These are phyloP conservation scores for Brachylomia viminalis DNA, from an alignment of 2,888 invertebrate genomes.

Conservation along the genomic window DNA sequence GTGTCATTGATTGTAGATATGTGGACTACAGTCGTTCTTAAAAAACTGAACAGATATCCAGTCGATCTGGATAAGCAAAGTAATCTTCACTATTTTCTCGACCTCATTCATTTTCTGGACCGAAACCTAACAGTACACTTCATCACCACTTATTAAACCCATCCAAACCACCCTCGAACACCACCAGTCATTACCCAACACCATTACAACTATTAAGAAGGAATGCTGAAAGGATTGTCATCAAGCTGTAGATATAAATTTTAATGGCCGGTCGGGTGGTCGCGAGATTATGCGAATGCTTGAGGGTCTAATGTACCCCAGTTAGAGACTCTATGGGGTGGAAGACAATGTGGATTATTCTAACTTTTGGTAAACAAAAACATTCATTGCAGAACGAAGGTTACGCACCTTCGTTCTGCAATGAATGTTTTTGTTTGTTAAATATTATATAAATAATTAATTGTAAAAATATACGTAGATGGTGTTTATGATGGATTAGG, in stretches of 20 bases:
- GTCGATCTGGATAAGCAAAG: background rate
- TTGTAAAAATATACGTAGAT: background rate
- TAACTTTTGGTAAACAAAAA: background rate
- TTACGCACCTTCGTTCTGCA: background rate
- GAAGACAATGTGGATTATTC: background rate
- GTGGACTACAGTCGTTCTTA: background rate
- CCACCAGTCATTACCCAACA: background rate
- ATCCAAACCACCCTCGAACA: background rate
- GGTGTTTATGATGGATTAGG: too few species aligned
- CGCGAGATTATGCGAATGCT: slow-evolving; percentile 60
- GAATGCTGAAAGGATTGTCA: slow-evolving; percentile 60
- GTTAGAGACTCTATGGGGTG: slow-evolving; percentile 26
- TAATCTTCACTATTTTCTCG: background rate
- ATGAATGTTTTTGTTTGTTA: background rate
- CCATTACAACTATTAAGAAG: slow-evolving; percentile 55
- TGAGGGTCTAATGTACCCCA: slow-evolving; percentile 54
- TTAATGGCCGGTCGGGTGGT: slow-evolving; percentile 46
- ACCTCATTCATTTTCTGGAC: background rate
- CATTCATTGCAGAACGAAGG: background rate
- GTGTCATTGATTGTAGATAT: background rate
- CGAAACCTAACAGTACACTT: background rate
- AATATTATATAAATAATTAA: too few species aligned
- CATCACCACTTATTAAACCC: background rate
- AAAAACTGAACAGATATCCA: background rate
- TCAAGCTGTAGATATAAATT: slow-evolving; percentile 57